Evolutionary conservation across 2,797 vertebrate genomes (phyloP), one percentile per base, ranked within the genome.

Genomic region (Crax fasciolata): DNA sequence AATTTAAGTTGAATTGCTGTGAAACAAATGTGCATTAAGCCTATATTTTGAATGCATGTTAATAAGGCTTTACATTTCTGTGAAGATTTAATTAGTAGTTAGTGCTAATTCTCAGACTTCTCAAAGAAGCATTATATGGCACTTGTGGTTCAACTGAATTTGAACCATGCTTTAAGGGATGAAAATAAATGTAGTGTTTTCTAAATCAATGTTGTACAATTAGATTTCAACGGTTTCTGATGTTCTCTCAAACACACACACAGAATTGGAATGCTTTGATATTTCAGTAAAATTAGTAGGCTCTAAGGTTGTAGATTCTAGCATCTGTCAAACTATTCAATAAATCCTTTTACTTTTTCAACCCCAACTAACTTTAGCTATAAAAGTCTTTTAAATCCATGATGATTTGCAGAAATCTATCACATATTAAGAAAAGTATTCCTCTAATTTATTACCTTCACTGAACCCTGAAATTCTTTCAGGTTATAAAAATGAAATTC

Each of bases 151-250:
- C 16, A 90, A 30, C 1, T 73, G 5, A 62, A 74, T 67, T 57
- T 68, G 23, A 83, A 20, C 15, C 3, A 13, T 54, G 19, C 4
- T 61, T 13, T 43, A 35, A 83, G 49, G 11, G 4, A 46, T 55
- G 6, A 48, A 77, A 78, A 79, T 32, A 54, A 54, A 62, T 20
- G 17, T 41, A 19, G 7, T 58, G 2, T 5, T 72, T 44, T 3
- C 0, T 76, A 43, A 4, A 20, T 16, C 1, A 28, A 1, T 32
- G 3, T 20, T 58, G 13, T 55, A 10, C 11, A 46, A 5, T 44
- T 38, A 57, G 38, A 68, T 10, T 35, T 51, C 13, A 17, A 4
- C 20, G 21, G 23, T 59, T 81, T 49, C 27, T 75, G 35, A 63
- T 19, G 49, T 28, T 74, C 11, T 54, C 19, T 62, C 30, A 65